A percentile compares a stretch with the other conserved stretches of the same genome.
Conservation (phyloP, 2,113 vertebrate genomes). For the Rhinolophus sinicus region DNA sequence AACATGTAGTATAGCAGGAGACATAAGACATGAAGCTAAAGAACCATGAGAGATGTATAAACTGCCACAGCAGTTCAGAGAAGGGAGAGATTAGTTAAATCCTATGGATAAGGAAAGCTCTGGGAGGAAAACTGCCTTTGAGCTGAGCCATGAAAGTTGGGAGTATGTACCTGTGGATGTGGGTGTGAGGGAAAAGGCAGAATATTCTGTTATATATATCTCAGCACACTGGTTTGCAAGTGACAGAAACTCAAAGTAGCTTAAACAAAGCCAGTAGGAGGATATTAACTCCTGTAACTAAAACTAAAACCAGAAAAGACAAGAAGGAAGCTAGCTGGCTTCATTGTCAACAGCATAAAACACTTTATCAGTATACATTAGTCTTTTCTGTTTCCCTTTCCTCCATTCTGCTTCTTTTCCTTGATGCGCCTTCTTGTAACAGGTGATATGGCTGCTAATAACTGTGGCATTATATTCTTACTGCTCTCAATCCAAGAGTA, state of each 20-base stretch:
- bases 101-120: neutral
- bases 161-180: neutral
- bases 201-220: neutral
- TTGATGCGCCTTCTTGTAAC: neutral
- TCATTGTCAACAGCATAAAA: neutral
- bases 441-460: neutral
- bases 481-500: neutral
- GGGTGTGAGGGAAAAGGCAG: neutral
- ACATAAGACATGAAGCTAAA: neutral
- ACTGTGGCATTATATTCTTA: neutral
- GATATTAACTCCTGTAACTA: neutral
- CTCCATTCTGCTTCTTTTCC: neutral
- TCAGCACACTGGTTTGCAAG: neutral
- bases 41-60: neutral
- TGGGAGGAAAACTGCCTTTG: neutral
- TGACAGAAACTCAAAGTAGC: neutral
- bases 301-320: neutral
- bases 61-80: neutral
- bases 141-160: neutral
- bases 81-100: neutral
- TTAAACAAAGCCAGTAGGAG: neutral
- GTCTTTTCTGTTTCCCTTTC: neutral
- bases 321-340: neutral
- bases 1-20: neutral
- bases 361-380: neutral